Conservation (phyloP, 2,113 vertebrate species). For the Xenopus laevis region DNA sequence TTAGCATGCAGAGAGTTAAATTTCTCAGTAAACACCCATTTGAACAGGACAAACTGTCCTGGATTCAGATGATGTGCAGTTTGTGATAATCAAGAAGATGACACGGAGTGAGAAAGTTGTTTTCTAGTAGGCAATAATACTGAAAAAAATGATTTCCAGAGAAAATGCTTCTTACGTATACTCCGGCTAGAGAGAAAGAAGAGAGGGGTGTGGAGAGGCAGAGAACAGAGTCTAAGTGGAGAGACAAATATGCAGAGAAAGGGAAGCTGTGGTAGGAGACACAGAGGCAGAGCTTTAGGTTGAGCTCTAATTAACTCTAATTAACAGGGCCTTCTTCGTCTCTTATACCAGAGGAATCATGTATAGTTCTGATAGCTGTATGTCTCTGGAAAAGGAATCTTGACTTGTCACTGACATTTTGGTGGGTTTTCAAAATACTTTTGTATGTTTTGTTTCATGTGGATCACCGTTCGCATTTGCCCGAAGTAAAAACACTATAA, state of each 20-base stretch:
- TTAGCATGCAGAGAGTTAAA: not conserved
- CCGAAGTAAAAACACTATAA: too few species aligned
- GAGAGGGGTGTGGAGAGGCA: not conserved
- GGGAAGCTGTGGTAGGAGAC: not conserved
- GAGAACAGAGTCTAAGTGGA: too few species aligned
- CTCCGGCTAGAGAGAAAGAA: constrained; percentile 3
- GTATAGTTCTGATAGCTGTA: too few species aligned
- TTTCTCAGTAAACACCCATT: not conserved
- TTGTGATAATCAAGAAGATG: constrained; percentile 28
- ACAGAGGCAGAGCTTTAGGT: constrained; percentile 4
- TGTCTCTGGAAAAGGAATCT: too few species aligned
- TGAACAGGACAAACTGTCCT: not conserved
- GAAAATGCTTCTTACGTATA: constrained; percentile 36
- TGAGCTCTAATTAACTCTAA: too few species aligned
- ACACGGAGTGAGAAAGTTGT: constrained; percentile 7
- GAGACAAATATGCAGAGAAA: too few species aligned
- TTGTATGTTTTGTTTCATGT: too few species aligned
- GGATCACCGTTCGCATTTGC: too few species aligned
- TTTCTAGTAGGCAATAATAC: constrained; percentile 33
- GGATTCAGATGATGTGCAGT: constrained; percentile 23
- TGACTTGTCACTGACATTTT: too few species aligned
- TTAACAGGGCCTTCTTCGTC: too few species aligned
- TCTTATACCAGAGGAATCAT: too few species aligned
- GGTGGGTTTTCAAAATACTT: too few species aligned
- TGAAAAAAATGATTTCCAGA: constrained; percentile 28